phyloP scores from a whole-genome alignment of 2,888 invertebrate genomes.

The Arrhopalites spinosus region DNA sequence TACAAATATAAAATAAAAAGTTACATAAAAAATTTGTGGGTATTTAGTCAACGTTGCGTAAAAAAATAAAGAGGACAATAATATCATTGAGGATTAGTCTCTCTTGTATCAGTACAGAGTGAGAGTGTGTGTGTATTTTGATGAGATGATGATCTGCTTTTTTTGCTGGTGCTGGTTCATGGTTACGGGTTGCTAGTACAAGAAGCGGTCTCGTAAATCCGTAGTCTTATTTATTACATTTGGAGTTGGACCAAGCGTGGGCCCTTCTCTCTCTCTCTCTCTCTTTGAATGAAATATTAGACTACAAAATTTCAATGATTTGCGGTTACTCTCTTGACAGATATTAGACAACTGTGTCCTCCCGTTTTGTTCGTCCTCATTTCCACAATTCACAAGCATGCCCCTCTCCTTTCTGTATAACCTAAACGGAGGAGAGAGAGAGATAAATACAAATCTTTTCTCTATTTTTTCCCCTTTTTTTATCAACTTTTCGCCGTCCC shows the following conservation, averaged over 20 bases:
- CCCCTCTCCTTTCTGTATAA: background rate
- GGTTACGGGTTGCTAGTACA: background rate
- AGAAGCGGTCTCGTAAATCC: constrained; percentile 31
- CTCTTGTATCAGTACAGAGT: background rate
- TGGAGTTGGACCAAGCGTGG: constrained; percentile 24
- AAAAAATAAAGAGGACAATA: constrained; percentile 30
- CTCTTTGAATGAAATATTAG: constrained; percentile 34
- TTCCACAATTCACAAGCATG: constrained; percentile 30
- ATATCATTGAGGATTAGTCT: constrained; percentile 18
- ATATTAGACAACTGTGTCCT: constrained; percentile 38
- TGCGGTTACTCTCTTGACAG: constrained; percentile 37
- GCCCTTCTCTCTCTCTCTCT: constrained; percentile 26
- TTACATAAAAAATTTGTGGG: background rate
- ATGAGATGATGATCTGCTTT: constrained; percentile 6
- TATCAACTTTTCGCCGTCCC: constrained; percentile 30
- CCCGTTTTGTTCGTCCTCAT: constrained; percentile 28
- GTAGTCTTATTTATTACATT: constrained; percentile 31
- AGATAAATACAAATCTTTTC: constrained; percentile 14
- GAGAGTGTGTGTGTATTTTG: constrained; percentile 10
- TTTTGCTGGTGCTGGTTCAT: background rate
- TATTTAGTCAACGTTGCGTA: constrained; percentile 9
- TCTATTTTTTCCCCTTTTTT: background rate
- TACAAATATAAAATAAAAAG: background rate
- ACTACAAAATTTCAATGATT: constrained; percentile 34
- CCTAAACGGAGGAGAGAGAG: background rate